phyloP scores from a whole-genome alignment of 1,140 invertebrate species.

The Samia ricini region DNA sequence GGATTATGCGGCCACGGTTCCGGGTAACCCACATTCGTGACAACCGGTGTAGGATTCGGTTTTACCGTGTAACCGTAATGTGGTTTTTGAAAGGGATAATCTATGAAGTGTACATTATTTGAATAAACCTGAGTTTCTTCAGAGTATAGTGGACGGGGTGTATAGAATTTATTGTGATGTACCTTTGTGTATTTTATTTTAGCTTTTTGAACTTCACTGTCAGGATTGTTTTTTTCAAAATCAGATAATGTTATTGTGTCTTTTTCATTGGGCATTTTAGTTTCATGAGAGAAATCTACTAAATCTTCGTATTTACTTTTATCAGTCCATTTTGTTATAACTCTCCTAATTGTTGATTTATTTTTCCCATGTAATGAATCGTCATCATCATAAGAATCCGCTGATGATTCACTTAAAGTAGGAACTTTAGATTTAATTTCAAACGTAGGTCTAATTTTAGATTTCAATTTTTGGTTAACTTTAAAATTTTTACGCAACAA shows the following conservation, averaged over 20 bases:
- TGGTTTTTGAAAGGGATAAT: slow-evolving; percentile 39
- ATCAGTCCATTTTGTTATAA: slow-evolving; percentile 68
- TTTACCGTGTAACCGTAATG: slow-evolving; percentile 46
- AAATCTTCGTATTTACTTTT: slow-evolving; percentile 57
- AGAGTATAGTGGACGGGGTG: slow-evolving; percentile 39
- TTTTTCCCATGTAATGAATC: slow-evolving; percentile 19
- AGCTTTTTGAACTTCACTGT: slow-evolving; percentile 19
- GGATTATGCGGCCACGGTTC: slow-evolving; percentile 49
- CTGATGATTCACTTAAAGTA: background rate
- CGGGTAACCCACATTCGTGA: slow-evolving; percentile 65
- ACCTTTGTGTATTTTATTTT: slow-evolving; percentile 23
- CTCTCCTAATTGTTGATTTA: slow-evolving; percentile 58
- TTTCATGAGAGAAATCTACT: slow-evolving; percentile 42
- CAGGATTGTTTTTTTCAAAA: slow-evolving; percentile 16
- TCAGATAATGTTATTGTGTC: slow-evolving; percentile 13
- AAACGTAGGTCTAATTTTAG: background rate
- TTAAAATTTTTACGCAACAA: slow-evolving; percentile 14
- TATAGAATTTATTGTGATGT: slow-evolving; percentile 27
- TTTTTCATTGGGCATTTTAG: slow-evolving; percentile 31
- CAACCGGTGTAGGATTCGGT: slow-evolving; percentile 62
- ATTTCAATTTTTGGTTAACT: slow-evolving; percentile 13
- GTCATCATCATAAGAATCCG: background rate
- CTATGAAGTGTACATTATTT: slow-evolving; percentile 45
- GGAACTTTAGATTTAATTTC: slow-evolving; percentile 1
- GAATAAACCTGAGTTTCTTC: slow-evolving; percentile 51